phyloP scores from a whole-genome alignment of 37 sponge, comb jelly and placozoan species.

The Agelas oroides region DNA sequence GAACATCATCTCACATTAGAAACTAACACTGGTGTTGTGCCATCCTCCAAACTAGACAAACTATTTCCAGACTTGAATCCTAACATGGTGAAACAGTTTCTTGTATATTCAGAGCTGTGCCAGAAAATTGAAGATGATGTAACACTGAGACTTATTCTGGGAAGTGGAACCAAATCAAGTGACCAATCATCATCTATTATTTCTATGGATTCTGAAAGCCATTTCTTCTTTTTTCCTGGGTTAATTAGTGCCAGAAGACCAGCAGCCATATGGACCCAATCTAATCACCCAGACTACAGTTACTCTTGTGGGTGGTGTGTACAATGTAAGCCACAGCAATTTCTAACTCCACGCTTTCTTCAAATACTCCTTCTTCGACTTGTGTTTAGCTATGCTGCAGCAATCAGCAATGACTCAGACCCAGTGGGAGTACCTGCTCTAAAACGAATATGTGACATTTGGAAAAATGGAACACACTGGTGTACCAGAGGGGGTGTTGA shows the following conservation, averaged over 20 bases:
- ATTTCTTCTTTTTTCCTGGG: slow-evolving; percentile 31
- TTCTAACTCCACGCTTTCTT: slow-evolving; percentile 21
- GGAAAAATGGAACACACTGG: slow-evolving; percentile 38
- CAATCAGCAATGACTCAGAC: neutral
- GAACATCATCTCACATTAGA: neutral
- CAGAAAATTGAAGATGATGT: slow-evolving; percentile 11
- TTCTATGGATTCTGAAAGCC: neutral
- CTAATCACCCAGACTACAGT: neutral
- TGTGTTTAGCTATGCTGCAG: slow-evolving; percentile 25
- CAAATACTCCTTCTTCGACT: slow-evolving; percentile 16
- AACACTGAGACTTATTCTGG: slow-evolving; percentile 18
- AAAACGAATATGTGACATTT: neutral
- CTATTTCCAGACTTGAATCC: slow-evolving; percentile 13
- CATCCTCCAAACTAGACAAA: neutral
- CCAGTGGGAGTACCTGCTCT: neutral
- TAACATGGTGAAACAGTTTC: neutral
- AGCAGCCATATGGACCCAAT: neutral
- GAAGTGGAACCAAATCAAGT: neutral
- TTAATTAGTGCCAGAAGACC: neutral
- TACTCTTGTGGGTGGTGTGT: slow-evolving; percentile 19
- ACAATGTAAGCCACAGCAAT: neutral
- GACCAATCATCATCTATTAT: neutral
- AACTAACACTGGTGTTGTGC: slow-evolving; percentile 16
- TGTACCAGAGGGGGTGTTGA: slow-evolving; percentile 8
- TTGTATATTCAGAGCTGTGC: slow-evolving; percentile 19